These are phyloP conservation scores for Girardinus metallicus DNA, from an alignment of 2,797 vertebrate species.

Conservation along the genomic window DNA sequence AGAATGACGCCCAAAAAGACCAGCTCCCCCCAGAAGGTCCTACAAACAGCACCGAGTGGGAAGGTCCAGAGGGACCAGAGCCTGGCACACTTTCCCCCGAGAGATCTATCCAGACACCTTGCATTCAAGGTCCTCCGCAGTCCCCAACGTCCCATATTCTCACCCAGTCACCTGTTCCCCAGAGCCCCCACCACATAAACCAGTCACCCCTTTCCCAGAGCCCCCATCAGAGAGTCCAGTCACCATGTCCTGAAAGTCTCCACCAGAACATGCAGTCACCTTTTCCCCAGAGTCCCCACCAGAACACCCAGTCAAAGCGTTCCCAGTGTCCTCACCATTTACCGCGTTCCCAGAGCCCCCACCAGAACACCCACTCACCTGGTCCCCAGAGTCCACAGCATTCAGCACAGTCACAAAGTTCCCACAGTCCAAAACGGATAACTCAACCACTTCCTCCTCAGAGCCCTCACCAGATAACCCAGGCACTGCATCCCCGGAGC, in stretches of 20 bases:
- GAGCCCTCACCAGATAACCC: background rate
- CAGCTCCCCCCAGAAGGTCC: background rate
- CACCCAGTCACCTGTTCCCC: background rate
- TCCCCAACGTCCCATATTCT: background rate
- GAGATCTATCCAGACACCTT: background rate
- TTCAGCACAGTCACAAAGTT: background rate
- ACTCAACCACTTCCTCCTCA: background rate
- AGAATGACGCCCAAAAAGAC: background rate
- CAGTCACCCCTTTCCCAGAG: background rate
- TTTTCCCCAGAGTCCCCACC: background rate
- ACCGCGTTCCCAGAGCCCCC: background rate
- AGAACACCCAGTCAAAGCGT: background rate
- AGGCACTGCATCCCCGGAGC: background rate
- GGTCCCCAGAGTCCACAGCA: background rate
- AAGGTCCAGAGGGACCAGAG: background rate
- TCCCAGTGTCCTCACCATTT: background rate
- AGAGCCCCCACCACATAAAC: background rate
- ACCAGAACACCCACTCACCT: background rate
- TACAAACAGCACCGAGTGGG: background rate
- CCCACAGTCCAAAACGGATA: background rate
- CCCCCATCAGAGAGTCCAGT: background rate
- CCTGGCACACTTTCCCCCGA: background rate
- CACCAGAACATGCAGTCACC: background rate
- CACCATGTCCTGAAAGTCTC: background rate
- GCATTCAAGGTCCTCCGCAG: background rate